Evolutionary conservation across 1,140 invertebrate genomes (phyloP), one percentile per base, ranked within the genome.

Genomic region (Rhopalosiphum maidis): DNA sequence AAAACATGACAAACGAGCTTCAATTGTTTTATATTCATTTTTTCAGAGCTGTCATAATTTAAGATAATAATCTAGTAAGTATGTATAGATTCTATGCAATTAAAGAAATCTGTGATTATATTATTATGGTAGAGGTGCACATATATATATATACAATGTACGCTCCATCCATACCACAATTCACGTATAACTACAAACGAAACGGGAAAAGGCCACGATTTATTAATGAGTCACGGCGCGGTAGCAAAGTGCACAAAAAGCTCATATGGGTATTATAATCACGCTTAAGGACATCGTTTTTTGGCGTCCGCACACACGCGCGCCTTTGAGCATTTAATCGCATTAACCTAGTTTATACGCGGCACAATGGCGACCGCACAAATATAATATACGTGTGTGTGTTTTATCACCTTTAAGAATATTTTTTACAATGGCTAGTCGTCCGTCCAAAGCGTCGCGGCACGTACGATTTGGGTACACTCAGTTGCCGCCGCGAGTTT

Each of bases 271-370:
- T 7, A 88, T n/a, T n/a, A 22, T n/a, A 83, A 83, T 83, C 35
- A n/a, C 35, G 46, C 43, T 41, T 41, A 23, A 83, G 82, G 35
- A 83, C 83, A 77, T 77, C 15, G 60, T n/a, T 77, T 77, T n/a
- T 77, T 77, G 60, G 60, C 60, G 37, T 23, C 83, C 22, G 3
- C 3, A 77, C 85, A 86, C 43, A 48, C 25, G 11, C 37, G 82
- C 82, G 37, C 41, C 23, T 46, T 86, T 54, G 8, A 22, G 35
- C 35, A 51, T 89, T 55, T 55, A 35, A 55, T 89, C 35, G 35
- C 88, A 55, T 55, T 89, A 89, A 89, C 35, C 88, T 51, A 89
- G 35, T 55, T 89, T 55, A n/a, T 21, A 22, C 51, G 25, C 88
- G 22, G 35, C n/a, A 89, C 88, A 37, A 51, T 5, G 23, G 43